Base-by-base conservation (phyloP, 2,888 invertebrate species). In the Thymelicus sylvestris region DNA sequence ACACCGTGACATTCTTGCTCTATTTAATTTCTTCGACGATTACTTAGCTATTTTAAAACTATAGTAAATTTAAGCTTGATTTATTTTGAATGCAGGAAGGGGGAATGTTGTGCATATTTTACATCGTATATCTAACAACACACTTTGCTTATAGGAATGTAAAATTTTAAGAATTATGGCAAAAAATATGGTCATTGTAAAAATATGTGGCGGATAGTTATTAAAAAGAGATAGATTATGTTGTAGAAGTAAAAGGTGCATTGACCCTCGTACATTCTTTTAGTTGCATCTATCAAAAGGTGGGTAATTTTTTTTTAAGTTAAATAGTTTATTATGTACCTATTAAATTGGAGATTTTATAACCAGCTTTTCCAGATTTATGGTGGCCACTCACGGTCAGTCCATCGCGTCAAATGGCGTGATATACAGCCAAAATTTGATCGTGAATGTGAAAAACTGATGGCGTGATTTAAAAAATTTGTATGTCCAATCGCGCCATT, bases 51-150 rank as follows among this genome's bases (percentile, higher is more conserved):
- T 88, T 90, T 89, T 85, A 84, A 86, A 86, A 81, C 84, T 78
- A 79, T 80, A 81, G 86, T 88, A 89, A 88, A 89, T 86, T 88
- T 87, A 86, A 86, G 85, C 86, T 80, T 78, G 78, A 82, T 84
- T 84, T 89, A 89, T 90, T 91, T 91, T 89, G 82, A 88, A 88
- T 87, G 78, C 85, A 86, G 89, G 89, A 90, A 88, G 89, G 89
- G 89, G 89, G 86, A 87, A 86, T 86, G 86, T 83, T 85, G 84
- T 77, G 83, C 85, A 86, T 87, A 88, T 86, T 88, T 86, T 83
- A 84, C 84, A 84, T 81, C 73, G 79, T 79, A 81, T 79, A 79
- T 81, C 82, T 73, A 78, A 80, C 79, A 78, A 74, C 74, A 75
- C 80, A 80, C 81, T 80, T 79, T 73, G 76, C 57, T 76, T 70